Evolutionary conservation across 1,140 invertebrate species (phyloP).

Genomic region (Trachelipus rathkii): DNA sequence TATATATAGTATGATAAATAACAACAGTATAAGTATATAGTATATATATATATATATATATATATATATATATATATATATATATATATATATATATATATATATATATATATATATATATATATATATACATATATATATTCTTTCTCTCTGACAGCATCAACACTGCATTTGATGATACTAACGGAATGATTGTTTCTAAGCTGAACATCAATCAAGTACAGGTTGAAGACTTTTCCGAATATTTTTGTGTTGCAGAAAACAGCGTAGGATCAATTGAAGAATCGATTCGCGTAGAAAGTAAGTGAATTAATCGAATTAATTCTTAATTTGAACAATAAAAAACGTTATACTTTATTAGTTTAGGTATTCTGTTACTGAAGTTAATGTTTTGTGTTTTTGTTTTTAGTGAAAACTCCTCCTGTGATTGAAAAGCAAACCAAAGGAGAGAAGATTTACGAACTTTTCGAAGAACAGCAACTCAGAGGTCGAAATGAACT

Average conservation of each 20-base stretch:
- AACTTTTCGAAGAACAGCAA: slow-evolving; percentile 16
- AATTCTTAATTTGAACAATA: background rate
- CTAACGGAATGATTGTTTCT: no score
- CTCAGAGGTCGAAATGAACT: slow-evolving; percentile 27
- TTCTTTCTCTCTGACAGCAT: no score
- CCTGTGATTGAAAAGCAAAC: slow-evolving; percentile 35
- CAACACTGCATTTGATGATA: no score
- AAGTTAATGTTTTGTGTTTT: background rate
- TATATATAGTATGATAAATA: no score
- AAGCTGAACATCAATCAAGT: background rate
- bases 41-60: background rate
- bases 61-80: background rate
- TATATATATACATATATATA: background rate
- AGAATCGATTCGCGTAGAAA: background rate
- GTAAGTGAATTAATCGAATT: background rate
- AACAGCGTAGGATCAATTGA: background rate
- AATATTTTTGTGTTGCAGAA: background rate
- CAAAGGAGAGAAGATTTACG: slow-evolving; percentile 30
- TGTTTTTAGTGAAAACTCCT: slow-evolving; percentile 33
- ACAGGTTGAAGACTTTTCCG: background rate
- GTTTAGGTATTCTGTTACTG: no score
- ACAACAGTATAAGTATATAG: no score
- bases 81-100: slow-evolving; percentile 12
- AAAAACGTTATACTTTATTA: no score
- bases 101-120: slow-evolving; percentile 18